Evolutionary conservation across 1,140 invertebrate species (phyloP), one percentile per base, ranked within the genome.

Genomic region (Drosophila nigromelanica): DNA sequence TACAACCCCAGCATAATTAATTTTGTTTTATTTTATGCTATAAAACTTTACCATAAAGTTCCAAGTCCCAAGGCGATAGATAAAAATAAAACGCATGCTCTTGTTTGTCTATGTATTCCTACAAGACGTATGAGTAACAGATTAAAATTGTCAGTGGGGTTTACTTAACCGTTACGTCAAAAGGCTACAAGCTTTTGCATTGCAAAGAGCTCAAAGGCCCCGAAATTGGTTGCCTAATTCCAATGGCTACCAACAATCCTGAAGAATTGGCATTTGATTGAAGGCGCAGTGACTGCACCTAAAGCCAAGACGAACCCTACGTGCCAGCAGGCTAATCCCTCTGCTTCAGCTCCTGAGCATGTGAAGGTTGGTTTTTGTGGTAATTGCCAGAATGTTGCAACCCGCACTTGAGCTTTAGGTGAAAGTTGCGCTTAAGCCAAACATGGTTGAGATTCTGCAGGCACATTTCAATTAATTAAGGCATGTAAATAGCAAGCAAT

Each of bases 251-350:
- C 15, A 12, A 7, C 10, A 10, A 24, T 33, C 8, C 40, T 7
- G 43, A 45, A 33, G 40, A 43, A 33, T 45, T 33, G 40, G 15
- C 55, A 11, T 45, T 33, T 45, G 24, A 43, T 43, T 58, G 54
- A 30, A 56, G 24, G 39, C 24, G 14, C 39, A 42, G 4, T 30
- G 24, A 58, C 40, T 45, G 55, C 27, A 12, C n/a, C 42, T 33
- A 5, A 11, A 15, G 11, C 14, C 11, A 30, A 45, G 40, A n/a
- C 12, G 21, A 18, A 5, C 1, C 5, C 27, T 58, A 58, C 55
- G 55, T 58, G 55, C 55, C 55, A 33, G 8, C 40, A 18, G 14
- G 10, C 55, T 58, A 58, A 58, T 58, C 40, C 24, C 27, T 45
- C n/a, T 33, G 27, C 27, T 58, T 58, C 40, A 12, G 24, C 3